phyloP scores from a whole-genome alignment of 2,888 invertebrate genomes.

The Leptinotarsa peninsularis region DNA sequence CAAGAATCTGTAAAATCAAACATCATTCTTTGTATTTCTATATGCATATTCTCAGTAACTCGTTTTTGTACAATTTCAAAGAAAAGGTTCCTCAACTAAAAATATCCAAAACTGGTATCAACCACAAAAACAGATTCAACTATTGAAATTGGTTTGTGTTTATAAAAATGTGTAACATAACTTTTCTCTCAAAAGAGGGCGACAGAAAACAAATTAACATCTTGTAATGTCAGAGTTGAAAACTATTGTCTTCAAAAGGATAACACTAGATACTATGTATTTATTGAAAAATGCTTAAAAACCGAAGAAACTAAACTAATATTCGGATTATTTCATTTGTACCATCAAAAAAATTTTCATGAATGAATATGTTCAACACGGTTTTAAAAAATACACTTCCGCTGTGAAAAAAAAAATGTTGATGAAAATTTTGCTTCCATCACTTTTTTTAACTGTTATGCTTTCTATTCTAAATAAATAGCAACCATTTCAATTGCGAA shows the following conservation, averaged over 20 bases:
- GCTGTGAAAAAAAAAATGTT: no score
- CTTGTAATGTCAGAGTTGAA: background rate
- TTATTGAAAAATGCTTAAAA: conserved; percentile 5
- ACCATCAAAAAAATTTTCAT: no score
- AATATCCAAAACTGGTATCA: background rate
- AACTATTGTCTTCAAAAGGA: conserved; percentile 6
- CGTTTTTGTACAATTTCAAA: background rate
- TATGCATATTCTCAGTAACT: background rate
- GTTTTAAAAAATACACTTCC: no score
- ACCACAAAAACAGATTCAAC: background rate
- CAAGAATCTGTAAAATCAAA: no score
- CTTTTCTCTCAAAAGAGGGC: background rate
- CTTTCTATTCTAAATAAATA: no score
- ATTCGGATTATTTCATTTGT: background rate
- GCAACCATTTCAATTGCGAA: no score
- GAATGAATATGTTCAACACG: no score
- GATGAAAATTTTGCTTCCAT: no score
- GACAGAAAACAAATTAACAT: background rate
- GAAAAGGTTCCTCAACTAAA: background rate
- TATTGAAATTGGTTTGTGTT: background rate
- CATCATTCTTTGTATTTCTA: background rate
- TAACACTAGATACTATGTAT: conserved; percentile 13
- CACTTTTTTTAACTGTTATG: no score
- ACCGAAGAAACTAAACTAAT: background rate
- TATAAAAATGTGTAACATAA: background rate